Conservation (phyloP, 2,113 vertebrate species). For the Cochlearius cochlearius region DNA sequence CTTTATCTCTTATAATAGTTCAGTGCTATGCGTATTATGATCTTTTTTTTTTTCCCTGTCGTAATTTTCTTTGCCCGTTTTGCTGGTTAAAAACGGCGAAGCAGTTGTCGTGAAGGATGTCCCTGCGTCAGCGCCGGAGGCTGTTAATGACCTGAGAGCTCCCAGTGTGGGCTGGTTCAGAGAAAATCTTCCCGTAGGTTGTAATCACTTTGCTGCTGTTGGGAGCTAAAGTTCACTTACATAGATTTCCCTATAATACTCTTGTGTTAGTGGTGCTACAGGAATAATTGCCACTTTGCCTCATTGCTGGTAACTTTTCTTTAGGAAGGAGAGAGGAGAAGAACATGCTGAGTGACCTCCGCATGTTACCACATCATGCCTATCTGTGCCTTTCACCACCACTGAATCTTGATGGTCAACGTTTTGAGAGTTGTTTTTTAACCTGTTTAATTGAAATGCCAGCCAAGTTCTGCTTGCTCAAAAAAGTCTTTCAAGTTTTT, state of each 20-base stretch:
- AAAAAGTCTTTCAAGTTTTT: background rate
- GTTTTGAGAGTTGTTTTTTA: background rate
- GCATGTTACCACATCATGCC: background rate
- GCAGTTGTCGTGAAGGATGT: background rate
- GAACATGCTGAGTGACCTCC: background rate
- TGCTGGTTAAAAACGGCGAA: background rate
- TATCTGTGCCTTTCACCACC: background rate
- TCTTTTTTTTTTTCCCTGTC: background rate
- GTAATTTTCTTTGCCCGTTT: background rate
- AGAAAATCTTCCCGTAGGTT: background rate
- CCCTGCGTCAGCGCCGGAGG: background rate
- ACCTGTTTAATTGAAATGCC: background rate
- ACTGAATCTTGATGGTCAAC: background rate
- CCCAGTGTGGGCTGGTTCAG: background rate
- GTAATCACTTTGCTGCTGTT: background rate
- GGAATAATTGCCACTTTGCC: background rate
- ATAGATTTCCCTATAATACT: background rate
- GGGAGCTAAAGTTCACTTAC: constrained; percentile 14
- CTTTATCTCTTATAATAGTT: background rate
- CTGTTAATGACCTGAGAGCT: background rate
- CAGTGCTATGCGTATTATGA: background rate
- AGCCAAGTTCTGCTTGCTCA: background rate
- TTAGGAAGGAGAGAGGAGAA: background rate
- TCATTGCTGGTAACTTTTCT: background rate
- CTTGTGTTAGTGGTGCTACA: background rate